A percentile compares a stretch with the other conserved stretches of the same genome.
Conservation (phyloP, 2,797 vertebrate species). For the Peromyscus attwateri region DNA sequence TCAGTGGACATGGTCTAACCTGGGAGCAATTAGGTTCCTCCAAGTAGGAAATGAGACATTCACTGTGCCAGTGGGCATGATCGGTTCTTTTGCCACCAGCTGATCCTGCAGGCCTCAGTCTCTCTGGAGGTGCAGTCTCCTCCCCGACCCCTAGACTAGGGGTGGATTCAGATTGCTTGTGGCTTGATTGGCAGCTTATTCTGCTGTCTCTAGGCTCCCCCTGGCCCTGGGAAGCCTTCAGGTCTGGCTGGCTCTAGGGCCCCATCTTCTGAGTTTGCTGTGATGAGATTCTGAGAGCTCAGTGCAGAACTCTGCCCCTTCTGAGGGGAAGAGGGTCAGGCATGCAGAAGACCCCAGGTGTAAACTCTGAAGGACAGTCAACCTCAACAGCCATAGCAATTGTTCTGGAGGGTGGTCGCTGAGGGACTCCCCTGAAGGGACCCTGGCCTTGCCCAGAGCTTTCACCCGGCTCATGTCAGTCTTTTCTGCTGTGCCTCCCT, state of each 20-base stretch:
- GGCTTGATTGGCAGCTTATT: background rate
- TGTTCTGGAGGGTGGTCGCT: background rate
- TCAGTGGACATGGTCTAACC: conserved; percentile 88
- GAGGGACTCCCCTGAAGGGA: background rate
- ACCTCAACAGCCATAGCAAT: accelerated
- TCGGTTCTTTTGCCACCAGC: background rate
- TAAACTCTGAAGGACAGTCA: accelerated
- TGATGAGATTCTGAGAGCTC: too few relatives aligned
- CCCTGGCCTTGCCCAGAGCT: background rate
- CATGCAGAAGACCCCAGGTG: background rate
- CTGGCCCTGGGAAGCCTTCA: background rate
- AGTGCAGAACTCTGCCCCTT: background rate
- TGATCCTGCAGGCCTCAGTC: background rate
- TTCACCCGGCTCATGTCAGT: background rate
- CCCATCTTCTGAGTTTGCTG: background rate
- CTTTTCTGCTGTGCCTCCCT: background rate
- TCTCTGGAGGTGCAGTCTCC: background rate
- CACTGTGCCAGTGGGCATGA: conserved; percentile 53
- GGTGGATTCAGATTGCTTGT: background rate
- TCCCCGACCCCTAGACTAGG: background rate
- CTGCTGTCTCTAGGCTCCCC: accelerated
- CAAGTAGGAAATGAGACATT: conserved; percentile 89
- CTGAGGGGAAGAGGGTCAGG: background rate
- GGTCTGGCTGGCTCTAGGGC: background rate
- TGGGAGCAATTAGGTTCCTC: conserved; percentile 89